These are phyloP conservation scores for Bilobella aurantiaca DNA, from an alignment of 1,140 invertebrate genomes.

Conservation along the genomic window DNA sequence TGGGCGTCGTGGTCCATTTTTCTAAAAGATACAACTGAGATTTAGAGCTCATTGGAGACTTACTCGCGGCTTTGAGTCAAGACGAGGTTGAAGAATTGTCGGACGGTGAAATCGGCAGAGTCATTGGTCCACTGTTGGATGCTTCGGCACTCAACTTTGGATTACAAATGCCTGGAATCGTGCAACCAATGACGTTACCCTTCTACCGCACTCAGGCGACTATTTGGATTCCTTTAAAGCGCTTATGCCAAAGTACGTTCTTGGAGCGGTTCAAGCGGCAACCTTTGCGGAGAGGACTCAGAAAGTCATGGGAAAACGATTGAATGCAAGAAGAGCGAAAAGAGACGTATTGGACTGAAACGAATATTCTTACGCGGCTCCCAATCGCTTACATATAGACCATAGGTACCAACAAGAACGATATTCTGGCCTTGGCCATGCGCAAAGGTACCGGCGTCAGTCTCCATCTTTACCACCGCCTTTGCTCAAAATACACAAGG, in stretches of 20 bases:
- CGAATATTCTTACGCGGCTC: conserved; percentile 7
- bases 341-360: conserved; percentile 10
- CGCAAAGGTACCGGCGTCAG: neutral
- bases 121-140: conserved; percentile 16
- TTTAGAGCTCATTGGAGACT: conserved; percentile 24
- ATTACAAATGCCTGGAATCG: conserved; percentile 10
- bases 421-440: neutral
- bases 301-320: neutral
- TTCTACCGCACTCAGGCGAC: conserved; percentile 14
- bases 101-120: conserved; percentile 16
- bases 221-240: conserved; percentile 18
- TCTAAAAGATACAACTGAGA: no score
- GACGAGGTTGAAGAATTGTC: conserved; percentile 23
- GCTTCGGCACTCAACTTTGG: neutral
- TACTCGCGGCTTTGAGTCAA: conserved; percentile 20
- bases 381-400: neutral
- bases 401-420: conserved; percentile 10
- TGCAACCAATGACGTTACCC: conserved; percentile 7
- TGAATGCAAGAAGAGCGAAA: conserved; percentile 11
- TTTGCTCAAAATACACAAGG: no score
- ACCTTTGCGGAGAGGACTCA: conserved; percentile 14
- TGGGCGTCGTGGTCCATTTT: no score
- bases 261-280: conserved; percentile 24
- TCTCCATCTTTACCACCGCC: neutral
- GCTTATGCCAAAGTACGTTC: conserved; percentile 16